Evolutionary conservation across 2,797 vertebrate species (phyloP), one percentile per base, ranked within the genome.

Genomic region (Coreius guichenoti): DNA sequence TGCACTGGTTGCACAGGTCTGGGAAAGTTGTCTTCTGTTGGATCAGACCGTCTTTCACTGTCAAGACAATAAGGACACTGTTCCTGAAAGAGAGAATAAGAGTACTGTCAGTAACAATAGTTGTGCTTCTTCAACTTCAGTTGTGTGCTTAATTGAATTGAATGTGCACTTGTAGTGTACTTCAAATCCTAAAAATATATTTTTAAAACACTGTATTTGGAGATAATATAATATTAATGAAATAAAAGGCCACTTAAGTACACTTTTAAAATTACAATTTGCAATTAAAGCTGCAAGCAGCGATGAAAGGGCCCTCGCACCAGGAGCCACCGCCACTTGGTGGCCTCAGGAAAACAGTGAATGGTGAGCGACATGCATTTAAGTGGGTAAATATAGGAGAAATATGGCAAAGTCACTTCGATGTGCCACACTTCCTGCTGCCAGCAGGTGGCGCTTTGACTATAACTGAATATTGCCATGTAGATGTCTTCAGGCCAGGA

Each of bases 41-140:
- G 49, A 79, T 85, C 75, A 4, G 84, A 36, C 26, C 76, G 69
- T 65, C 73, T 75, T 63, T 61, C 67, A 29, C 45, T 56, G 29
- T 87, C 79, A 67, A 33, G 56, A 85, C 87, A 88, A 47, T 80
- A 81, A 68, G 63, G 49, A 65, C 89, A 90, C 8, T 61, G 74
- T 14, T 76, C 81, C 83, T 90, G 51, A 23, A 61, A 68, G 39
- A 85, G 7, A 78, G 31, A 73, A 80, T 26, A 49, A 72, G 8
- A 9, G 12, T 17, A 21, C 21, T 3, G 16, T 85, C 9, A 73
- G 54, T 16, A 80, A 58, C 29, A n/a, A 12, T 29, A 51, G 11
- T 16, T 8, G 21, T 9, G 74, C n/a, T 31, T 29, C 45, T 26
- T 79, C 36, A 80, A 45, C 6, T 23, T 19, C 6, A 74, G 70